Evolutionary conservation across 2,113 vertebrate genomes (phyloP), one percentile per base, ranked within the genome.

Genomic region (Paraplagusia blochii): DNA sequence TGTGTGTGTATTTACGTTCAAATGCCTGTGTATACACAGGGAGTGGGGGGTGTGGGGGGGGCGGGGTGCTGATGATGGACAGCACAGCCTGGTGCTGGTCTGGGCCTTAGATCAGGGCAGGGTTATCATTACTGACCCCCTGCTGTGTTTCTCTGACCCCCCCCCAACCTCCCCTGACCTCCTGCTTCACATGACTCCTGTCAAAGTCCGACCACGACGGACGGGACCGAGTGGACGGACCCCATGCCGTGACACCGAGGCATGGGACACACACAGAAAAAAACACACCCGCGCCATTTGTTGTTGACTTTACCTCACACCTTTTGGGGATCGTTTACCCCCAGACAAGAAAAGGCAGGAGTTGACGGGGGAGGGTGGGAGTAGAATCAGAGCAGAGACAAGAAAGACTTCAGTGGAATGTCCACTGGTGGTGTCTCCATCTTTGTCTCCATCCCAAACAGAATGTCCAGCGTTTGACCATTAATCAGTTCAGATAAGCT

Each of bases 401-500:
- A 61, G 59, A 72, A 65, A 56, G 53, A 75, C 74, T 77, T 71
- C 60, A 73, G 60, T 44, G 72, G 76, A 84, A 85, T 81, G 86
- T 84, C 77, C 81, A 71, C 79, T 81, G 73, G 76, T 63, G 59
- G 15, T 60, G 43, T 85, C 81, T 79, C 77, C 77, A 39, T 73
- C 74, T 77, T 29, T 29, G 22, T 29, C 22, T 29, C 6, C 15
- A 57, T 78, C 76, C 77, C 62, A 51, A 59, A 59, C 18, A 3
- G 35, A 45, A 70, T 73, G 79, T 68, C 60, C 60, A 62, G 59
- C 47, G 55, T 74, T 59, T 19, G 69, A 55, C 77, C 72, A 66
- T 88, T 86, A 85, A 87, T 87, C 83, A 82, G 82, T 63, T 44
- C 59, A 85, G 85, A 88, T 85, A 86, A 86, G 79, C 81, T 39